Conservation (phyloP, 2,888 invertebrate genomes). For the Drosophila quasianomalipes region DNA sequence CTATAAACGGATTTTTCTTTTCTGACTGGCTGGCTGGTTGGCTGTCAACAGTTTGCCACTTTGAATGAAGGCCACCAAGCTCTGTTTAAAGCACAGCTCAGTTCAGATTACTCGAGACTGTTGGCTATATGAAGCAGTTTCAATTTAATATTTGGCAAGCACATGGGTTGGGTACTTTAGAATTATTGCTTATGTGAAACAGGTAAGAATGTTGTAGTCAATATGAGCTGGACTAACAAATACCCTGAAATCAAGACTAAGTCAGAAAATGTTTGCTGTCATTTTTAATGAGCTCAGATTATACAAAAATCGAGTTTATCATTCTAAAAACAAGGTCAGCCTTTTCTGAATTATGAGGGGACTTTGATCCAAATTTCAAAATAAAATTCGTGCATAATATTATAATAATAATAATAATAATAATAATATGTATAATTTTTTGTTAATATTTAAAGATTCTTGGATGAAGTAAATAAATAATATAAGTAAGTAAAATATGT, state of each 20-base stretch:
- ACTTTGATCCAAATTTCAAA: background rate
- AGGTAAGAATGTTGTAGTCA: background rate
- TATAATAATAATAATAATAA: no score
- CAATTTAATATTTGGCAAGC: conserved; percentile 50
- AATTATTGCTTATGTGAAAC: conserved; percentile 4
- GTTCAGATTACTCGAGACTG: conserved; percentile 4
- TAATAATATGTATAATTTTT: no score
- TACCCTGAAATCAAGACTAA: background rate
- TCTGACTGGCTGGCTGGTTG: background rate
- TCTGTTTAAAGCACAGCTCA: conserved; percentile 5
- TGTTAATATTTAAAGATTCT: no score
- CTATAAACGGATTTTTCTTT: conserved; percentile 19
- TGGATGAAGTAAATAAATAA: no score
- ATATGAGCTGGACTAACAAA: background rate
- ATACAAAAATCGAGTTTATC: background rate
- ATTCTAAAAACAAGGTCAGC: background rate
- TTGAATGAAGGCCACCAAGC: conserved; percentile 27
- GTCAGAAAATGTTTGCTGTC: background rate
- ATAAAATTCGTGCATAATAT: background rate
- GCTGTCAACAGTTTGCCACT: conserved; percentile 11
- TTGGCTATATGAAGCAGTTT: conserved; percentile 32
- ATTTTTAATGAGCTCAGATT: background rate
- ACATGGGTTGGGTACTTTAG: conserved; percentile 41
- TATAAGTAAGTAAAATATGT: background rate
- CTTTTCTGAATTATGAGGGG: background rate